phyloP scores from a whole-genome alignment of 2,113 vertebrate genomes.

The Nothocercus julius region DNA sequence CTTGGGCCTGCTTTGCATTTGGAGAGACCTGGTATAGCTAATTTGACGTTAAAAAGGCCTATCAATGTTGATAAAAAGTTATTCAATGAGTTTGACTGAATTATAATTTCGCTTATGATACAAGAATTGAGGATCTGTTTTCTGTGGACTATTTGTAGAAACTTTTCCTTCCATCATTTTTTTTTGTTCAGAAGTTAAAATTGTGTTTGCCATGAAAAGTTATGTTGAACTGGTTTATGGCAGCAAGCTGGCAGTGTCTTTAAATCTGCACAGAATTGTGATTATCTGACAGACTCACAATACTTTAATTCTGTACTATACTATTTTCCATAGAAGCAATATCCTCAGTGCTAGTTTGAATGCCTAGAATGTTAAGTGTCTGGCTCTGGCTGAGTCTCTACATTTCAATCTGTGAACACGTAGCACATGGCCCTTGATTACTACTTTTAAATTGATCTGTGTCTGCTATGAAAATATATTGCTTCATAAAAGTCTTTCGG shows the following conservation, averaged over 20 bases:
- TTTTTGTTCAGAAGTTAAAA: not conserved
- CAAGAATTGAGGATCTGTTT: not conserved
- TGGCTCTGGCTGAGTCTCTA: slow-evolving; percentile 24
- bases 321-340: slow-evolving; percentile 36
- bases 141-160: not conserved
- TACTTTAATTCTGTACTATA: slow-evolving; percentile 18
- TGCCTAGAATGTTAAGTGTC: slow-evolving; percentile 51
- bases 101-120: not conserved
- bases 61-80: not conserved
- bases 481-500: slow-evolving; percentile 64
- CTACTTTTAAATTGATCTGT: slow-evolving; percentile 67
- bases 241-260: not conserved
- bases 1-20: not conserved
- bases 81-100: not conserved
- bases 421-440: slow-evolving; percentile 63
- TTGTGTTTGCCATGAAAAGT: not conserved
- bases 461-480: slow-evolving; percentile 67
- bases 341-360: slow-evolving; percentile 19
- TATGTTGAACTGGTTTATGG: not conserved
- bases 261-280: not conserved
- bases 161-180: not conserved
- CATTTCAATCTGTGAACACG: slow-evolving; percentile 36
- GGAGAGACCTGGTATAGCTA: not conserved
- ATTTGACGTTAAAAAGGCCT: not conserved
- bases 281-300: slow-evolving; percentile 39